A percentile compares a stretch with the other conserved stretches of the same genome.
Conservation (phyloP, 2,113 vertebrate species). For the Malurus melanocephalus region DNA sequence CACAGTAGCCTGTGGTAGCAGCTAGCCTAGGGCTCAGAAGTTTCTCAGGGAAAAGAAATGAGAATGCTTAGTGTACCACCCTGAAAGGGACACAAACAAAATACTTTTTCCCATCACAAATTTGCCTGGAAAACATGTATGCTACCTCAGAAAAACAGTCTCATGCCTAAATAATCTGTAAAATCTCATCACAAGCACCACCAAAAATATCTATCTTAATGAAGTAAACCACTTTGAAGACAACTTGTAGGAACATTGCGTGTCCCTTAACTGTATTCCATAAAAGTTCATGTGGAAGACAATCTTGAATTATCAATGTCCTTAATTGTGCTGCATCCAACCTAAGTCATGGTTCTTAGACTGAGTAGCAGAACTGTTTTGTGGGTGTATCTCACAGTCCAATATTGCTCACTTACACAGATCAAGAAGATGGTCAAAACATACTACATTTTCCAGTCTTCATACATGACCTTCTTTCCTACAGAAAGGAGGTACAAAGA, state of each 20-base stretch:
- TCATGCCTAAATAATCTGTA: neutral
- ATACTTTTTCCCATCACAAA: neutral
- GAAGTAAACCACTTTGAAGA: neutral
- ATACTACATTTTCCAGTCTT: neutral
- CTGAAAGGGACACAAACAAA: neutral
- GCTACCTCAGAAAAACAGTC: neutral
- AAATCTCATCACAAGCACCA: neutral
- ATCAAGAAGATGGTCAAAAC: neutral
- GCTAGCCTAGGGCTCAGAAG: neutral
- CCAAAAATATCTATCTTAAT: neutral
- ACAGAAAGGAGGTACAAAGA: neutral
- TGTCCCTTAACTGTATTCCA: neutral
- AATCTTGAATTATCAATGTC: neutral
- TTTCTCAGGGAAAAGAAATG: neutral
- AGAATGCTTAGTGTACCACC: neutral
- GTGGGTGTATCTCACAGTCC: neutral
- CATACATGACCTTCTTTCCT: neutral
- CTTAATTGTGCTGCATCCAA: neutral
- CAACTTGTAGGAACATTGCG: neutral
- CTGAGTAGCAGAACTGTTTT: neutral
- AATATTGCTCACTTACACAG: neutral
- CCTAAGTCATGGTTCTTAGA: neutral
- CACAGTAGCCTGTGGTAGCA: neutral
- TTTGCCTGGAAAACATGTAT: neutral
- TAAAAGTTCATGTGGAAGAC: neutral